Evolutionary conservation across 1,140 invertebrate species (phyloP).

Genomic region (Brachionus asplanchnoidis): DNA sequence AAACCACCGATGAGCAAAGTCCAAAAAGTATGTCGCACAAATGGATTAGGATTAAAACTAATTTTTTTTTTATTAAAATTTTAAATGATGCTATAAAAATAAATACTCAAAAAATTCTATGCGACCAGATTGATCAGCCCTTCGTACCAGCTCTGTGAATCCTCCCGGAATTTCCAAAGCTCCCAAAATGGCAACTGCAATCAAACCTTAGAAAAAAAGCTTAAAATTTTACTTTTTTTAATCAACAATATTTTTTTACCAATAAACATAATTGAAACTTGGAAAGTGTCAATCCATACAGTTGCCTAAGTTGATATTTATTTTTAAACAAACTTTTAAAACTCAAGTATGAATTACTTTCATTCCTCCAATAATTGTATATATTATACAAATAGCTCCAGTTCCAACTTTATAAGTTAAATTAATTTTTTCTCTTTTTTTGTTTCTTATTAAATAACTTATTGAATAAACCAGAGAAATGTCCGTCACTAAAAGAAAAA

Average conservation of each 20-base stretch:
- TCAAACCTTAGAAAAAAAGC: neutral
- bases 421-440: neutral
- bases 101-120: conserved; percentile 38
- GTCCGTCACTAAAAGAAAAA: neutral
- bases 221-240: neutral
- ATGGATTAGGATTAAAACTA: conserved; percentile 64
- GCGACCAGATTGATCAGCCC: neutral
- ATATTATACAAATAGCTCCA: conserved; percentile 34
- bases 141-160: conserved; percentile 49
- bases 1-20: conserved; percentile 80
- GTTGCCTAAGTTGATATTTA: neutral
- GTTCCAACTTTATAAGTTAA: conserved; percentile 18
- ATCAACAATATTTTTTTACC: conserved; percentile 60
- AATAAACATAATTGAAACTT: conserved; percentile 75
- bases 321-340: neutral
- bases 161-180: neutral
- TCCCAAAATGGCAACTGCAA: conserved; percentile 61
- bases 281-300: conserved; percentile 73
- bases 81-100: neutral
- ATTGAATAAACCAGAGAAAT: conserved; percentile 33
- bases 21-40: conserved; percentile 78
- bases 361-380: conserved; percentile 65
- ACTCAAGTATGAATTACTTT: conserved; percentile 58
- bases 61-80: too few relatives aligned
- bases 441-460: neutral